phyloP scores from a whole-genome alignment of 2,797 vertebrate genomes.

The Bradypodion pumilum region DNA sequence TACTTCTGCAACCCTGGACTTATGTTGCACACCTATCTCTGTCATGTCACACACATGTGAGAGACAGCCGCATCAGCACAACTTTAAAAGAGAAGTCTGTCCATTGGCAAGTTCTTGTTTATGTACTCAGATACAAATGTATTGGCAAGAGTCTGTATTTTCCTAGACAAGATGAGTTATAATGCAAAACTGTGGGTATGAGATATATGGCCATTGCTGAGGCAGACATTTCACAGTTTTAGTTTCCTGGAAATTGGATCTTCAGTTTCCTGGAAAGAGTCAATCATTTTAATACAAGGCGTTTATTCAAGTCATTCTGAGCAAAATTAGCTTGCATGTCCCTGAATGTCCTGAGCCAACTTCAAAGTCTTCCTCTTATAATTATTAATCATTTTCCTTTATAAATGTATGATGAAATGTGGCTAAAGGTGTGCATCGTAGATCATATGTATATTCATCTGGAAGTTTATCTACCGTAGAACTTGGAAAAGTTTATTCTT shows the following conservation, averaged over 20 bases:
- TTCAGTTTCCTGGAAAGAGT: neutral
- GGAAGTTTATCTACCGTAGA: neutral
- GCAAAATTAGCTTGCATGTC: neutral
- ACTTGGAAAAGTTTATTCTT: neutral
- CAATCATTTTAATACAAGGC: too few species aligned
- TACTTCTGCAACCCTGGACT: constrained; percentile 11
- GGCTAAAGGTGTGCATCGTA: neutral
- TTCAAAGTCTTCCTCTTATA: neutral
- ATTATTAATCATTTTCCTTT: neutral
- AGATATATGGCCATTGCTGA: neutral
- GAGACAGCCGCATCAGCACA: neutral
- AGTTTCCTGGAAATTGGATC: neutral
- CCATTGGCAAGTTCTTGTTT: neutral
- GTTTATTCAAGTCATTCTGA: neutral
- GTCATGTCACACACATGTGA: neutral
- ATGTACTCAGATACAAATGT: neutral
- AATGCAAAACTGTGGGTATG: neutral
- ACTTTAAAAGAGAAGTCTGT: neutral
- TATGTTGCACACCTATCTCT: neutral
- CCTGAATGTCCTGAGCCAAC: neutral
- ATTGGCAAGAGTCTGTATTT: accelerated
- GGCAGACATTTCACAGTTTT: neutral
- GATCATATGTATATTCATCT: too few species aligned
- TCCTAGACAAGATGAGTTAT: constrained; percentile 1
- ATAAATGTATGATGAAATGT: neutral